Base-by-base conservation (phyloP, 2,888 invertebrate species). In the Halocaridina rubra region DNA sequence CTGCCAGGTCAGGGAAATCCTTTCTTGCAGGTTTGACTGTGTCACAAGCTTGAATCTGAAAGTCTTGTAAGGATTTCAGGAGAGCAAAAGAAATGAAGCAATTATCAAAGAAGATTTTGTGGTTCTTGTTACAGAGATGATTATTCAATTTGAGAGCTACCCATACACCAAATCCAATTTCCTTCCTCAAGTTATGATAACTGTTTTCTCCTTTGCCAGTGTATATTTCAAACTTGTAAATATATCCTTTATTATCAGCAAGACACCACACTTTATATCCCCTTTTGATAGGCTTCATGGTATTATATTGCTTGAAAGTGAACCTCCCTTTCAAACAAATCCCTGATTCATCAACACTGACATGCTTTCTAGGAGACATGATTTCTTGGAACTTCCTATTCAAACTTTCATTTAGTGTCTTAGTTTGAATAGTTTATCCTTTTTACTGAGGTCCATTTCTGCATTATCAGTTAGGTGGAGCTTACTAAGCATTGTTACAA, bases 161-260 rank as follows among this genome's bases (percentile, higher is more conserved):
- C 19, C 76, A 46, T 30, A 57, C 80, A 64, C 80, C 86, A 82
- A 39, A 90, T 53, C 76, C 89, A 8, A 90, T 89, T 53, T 89
- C 86, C 32, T 74, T 88, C 22, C 89, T 89, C 53, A 89, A 74
- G 71, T 88, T 80, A 29, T 89, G 89, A 76, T 89, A 88, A 72
- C 78, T 75, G 13, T 64, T 10, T 30, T 80, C 79, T 7, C 76
- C 89, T 27, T 91, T 91, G 3, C 90, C 89, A 27, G 89, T 89
- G 85, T 90, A 90, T 19, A 90, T 86, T 72, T 90, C 88, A 89
- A 90, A 90, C 57, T 90, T 78, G 74, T 80, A 88, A 22, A 89
- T 75, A 86, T 89, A 89, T 10, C 89, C 89, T 61, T 78, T 69
- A 84, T 88, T 88, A 71, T 89, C 89, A 67, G 80, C 81, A 22